Percentiles rank a stretch among this genome's conserved stretches.
phyloP scores from a whole-genome alignment of 2,888 invertebrate species.

The Tenthredo amoena region DNA sequence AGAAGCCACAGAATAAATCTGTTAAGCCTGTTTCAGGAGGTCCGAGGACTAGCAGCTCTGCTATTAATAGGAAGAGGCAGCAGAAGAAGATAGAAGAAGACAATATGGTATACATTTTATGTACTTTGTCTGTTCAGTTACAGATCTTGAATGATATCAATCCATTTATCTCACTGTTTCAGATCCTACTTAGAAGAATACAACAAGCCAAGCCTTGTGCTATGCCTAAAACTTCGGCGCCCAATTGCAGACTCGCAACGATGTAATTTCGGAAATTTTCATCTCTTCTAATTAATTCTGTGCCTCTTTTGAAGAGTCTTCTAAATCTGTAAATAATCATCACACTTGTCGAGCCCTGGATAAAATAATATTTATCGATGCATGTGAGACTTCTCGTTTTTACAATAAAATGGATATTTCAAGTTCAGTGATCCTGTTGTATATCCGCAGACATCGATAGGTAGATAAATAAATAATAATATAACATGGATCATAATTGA shows the following conservation, averaged over 20 bases:
- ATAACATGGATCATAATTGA: not conserved
- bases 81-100: slow-evolving; percentile 79
- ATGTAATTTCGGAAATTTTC: slow-evolving; percentile 58
- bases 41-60: slow-evolving; percentile 73
- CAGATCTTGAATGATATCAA: not conserved
- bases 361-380: slow-evolving; percentile 21
- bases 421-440: not conserved
- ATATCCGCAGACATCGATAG: not conserved
- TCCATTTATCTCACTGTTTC: slow-evolving; percentile 57
- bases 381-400: not conserved
- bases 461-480: not conserved
- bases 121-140: not conserved
- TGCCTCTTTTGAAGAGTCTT: not conserved
- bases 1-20: slow-evolving; percentile 62
- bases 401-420: slow-evolving; percentile 21
- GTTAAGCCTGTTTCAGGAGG: slow-evolving; percentile 57
- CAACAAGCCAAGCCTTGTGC: slow-evolving; percentile 70
- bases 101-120: slow-evolving; percentile 77
- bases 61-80: slow-evolving; percentile 78
- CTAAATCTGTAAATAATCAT: slow-evolving; percentile 14
- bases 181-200: slow-evolving; percentile 70
- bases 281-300: not conserved
- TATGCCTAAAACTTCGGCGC: slow-evolving; percentile 59
- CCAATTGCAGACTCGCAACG: slow-evolving; percentile 67
- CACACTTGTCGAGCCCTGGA: not conserved